Evolutionary conservation across 2,888 invertebrate genomes (phyloP).

Genomic region (Sclerodermus sp.): DNA sequence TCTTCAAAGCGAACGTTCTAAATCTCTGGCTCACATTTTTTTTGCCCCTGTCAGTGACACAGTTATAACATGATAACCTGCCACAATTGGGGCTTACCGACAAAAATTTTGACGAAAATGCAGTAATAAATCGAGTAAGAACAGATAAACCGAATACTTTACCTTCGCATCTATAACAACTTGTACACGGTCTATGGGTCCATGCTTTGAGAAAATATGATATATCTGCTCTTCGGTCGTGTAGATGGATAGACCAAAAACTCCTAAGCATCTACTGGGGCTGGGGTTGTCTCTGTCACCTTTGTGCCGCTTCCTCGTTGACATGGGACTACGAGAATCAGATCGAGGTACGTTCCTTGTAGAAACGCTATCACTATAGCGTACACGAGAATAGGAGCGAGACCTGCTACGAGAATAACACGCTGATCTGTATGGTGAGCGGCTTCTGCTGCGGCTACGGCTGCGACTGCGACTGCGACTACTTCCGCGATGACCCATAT

Average conservation of each 20-base stretch:
- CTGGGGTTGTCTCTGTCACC: constrained; percentile 86
- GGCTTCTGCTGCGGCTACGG: constrained; percentile 62
- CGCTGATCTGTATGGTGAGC: constrained; percentile 64
- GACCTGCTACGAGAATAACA: constrained; percentile 70
- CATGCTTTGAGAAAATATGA: constrained; percentile 90
- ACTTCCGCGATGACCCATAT: constrained; percentile 44
- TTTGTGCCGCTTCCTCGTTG: constrained; percentile 74
- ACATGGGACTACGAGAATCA: constrained; percentile 81
- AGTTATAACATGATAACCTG: not conserved
- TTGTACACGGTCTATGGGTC: constrained; percentile 88
- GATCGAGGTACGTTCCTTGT: constrained; percentile 64
- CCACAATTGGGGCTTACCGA: not conserved
- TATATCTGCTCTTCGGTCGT: constrained; percentile 91
- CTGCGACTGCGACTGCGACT: constrained; percentile 57
- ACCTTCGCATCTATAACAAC: constrained; percentile 96
- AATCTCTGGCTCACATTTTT: constrained; percentile 43
- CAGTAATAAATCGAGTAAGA: not conserved
- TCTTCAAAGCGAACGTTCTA: constrained; percentile 48
- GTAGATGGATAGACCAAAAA: constrained; percentile 91
- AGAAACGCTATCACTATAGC: constrained; percentile 62
- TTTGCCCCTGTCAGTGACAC: constrained; percentile 26
- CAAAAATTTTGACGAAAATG: not conserved
- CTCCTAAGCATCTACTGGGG: constrained; percentile 87
- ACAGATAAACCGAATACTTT: too few relatives aligned
- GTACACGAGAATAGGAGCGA: constrained; percentile 60